A percentile compares a stretch with the other conserved stretches of the same genome.
Conservation (phyloP, 92 coral and sea anemone species). For the Heliopora coerulea region DNA sequence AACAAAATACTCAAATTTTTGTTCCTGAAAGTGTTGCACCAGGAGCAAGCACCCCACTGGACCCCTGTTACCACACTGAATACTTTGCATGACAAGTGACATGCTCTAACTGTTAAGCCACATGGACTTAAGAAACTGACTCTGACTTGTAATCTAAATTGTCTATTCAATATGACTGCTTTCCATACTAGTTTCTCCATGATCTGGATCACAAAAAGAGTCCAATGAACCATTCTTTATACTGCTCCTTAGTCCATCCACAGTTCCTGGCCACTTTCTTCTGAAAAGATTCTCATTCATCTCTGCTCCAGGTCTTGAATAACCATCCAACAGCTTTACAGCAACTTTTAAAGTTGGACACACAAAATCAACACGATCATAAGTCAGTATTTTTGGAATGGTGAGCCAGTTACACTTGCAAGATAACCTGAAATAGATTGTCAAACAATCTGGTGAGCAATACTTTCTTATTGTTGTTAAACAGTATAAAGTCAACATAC, state of each 20-base stretch:
- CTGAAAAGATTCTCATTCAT: conserved; percentile 21
- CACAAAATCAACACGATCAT: conserved; percentile 1
- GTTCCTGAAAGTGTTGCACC: no score
- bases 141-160: no score
- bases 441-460: no score
- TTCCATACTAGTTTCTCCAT: background rate
- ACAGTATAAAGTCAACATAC: no score
- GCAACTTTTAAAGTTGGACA: conserved; percentile 5
- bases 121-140: no score
- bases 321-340: background rate
- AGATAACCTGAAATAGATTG: background rate
- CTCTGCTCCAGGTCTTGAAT: background rate
- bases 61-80: no score
- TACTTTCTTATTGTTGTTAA: no score
- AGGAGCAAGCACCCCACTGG: no score
- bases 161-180: no score
- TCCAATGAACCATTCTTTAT: background rate
- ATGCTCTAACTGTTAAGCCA: no score
- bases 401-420: conserved; percentile 12
- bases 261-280: conserved; percentile 15
- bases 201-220: conserved; percentile 32
- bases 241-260: background rate
- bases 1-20: no score
- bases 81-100: no score
- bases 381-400: background rate